These are phyloP conservation scores for Rhimphoctona megacephalus DNA, from an alignment of 2,888 invertebrate species.

Conservation along the genomic window DNA sequence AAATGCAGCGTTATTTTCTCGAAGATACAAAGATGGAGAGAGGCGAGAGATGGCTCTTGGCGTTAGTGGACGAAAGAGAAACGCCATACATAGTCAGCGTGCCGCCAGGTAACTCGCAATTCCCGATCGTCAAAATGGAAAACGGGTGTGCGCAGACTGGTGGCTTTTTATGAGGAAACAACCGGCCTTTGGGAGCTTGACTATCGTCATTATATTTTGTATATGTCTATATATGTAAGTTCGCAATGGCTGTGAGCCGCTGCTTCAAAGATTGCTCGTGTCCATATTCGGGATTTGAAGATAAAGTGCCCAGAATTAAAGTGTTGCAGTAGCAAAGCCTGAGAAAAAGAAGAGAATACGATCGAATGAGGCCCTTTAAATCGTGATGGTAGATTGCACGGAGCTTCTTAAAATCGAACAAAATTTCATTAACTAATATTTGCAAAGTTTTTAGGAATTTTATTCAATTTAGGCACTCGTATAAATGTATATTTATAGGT, in stretches of 20 bases:
- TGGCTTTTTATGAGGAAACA: conserved; percentile 72
- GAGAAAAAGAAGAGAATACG: not conserved
- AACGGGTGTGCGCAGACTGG: conserved; percentile 49
- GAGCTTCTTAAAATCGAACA: not conserved
- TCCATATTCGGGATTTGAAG: conserved; percentile 53
- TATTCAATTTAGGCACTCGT: not conserved
- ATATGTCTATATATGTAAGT: conserved; percentile 26
- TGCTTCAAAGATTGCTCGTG: conserved; percentile 18
- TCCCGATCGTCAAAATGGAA: conserved; percentile 73
- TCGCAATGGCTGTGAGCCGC: conserved; percentile 25
- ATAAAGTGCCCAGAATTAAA: conserved; percentile 9
- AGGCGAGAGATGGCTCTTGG: conserved; percentile 47
- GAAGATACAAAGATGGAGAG: conserved; percentile 22
- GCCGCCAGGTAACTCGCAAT: conserved; percentile 67
- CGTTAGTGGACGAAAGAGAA: conserved; percentile 25
- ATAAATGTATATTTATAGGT: not conserved
- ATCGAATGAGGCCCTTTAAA: not conserved
- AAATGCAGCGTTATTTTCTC: conserved; percentile 36
- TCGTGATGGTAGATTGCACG: not conserved
- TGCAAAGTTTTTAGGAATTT: not conserved
- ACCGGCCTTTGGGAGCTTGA: conserved; percentile 29
- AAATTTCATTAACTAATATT: not conserved
- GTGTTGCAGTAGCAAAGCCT: conserved; percentile 21
- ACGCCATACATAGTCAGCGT: conserved; percentile 51
- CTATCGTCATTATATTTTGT: conserved; percentile 20